Percentiles rank a stretch among this genome's conserved stretches.
Evolutionary conservation across 1,140 invertebrate genomes (phyloP).

Genomic region (Camponotus pennsylvanicus): DNA sequence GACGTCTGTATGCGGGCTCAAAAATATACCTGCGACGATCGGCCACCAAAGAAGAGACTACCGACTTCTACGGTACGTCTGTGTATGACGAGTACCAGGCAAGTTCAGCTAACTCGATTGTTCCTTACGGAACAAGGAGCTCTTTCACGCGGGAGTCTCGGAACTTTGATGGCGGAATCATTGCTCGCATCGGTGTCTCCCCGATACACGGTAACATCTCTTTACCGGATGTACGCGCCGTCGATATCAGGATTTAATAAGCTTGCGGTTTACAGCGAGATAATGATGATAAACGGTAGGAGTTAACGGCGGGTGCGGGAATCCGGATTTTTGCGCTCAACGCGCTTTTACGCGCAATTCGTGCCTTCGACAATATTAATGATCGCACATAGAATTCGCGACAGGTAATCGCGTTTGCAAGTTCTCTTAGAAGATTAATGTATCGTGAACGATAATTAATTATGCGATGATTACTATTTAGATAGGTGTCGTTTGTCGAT

Average conservation of each 20-base stretch:
- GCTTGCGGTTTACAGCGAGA: slow-evolving; percentile 52
- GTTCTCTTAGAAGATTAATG: neutral
- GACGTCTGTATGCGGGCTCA: neutral
- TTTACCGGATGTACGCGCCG: slow-evolving; percentile 49
- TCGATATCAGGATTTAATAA: slow-evolving; percentile 71
- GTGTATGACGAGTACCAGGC: slow-evolving; percentile 47
- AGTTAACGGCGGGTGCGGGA: neutral
- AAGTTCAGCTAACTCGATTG: slow-evolving; percentile 77
- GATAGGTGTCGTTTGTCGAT: neutral
- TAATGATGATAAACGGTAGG: slow-evolving; percentile 54
- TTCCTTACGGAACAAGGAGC: slow-evolving; percentile 75
- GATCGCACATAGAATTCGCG: slow-evolving; percentile 2
- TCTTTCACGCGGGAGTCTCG: slow-evolving; percentile 73
- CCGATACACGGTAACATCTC: slow-evolving; percentile 44
- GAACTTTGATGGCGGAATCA: slow-evolving; percentile 64
- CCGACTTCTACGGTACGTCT: neutral
- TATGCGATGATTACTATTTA: neutral
- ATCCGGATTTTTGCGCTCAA: slow-evolving; percentile 11
- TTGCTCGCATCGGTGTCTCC: slow-evolving; percentile 42
- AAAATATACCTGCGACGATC: slow-evolving; percentile 59
- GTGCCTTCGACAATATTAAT: slow-evolving; percentile 24
- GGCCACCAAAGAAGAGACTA: slow-evolving; percentile 51
- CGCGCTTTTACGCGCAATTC: slow-evolving; percentile 6
- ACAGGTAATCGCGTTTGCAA: neutral
- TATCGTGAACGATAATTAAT: slow-evolving; percentile 13